These are phyloP conservation scores for Hirundichthys speculiger DNA, from an alignment of 2,113 vertebrate genomes.

Conservation along the genomic window DNA sequence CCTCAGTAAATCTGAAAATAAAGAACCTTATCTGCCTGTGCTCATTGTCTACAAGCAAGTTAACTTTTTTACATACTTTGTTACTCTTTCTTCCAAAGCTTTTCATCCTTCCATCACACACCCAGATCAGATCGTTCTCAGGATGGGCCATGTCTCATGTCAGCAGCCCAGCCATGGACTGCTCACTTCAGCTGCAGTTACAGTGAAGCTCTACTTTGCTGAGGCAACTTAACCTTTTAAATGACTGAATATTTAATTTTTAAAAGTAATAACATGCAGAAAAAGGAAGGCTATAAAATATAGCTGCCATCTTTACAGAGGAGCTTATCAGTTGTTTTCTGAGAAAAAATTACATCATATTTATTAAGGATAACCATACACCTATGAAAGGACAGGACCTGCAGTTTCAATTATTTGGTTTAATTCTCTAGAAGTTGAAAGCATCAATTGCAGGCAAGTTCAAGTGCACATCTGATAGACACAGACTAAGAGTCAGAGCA, in stretches of 20 bases:
- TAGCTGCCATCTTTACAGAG: conserved; percentile 12
- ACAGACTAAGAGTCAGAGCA: conserved; percentile 52
- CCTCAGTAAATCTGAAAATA: too few relatives aligned
- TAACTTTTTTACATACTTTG: too few relatives aligned
- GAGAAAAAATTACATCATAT: conserved; percentile 39
- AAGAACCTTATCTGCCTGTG: too few relatives aligned
- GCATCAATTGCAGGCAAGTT: conserved; percentile 47
- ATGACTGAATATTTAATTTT: conserved; percentile 47
- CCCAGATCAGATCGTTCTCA: conserved; percentile 13
- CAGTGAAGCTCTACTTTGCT: not conserved
- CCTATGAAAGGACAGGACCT: conserved; percentile 10
- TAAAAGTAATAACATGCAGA: conserved; percentile 37
- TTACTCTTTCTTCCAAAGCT: too few relatives aligned
- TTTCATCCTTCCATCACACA: conserved; percentile 7
- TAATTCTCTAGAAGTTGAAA: conserved; percentile 18
- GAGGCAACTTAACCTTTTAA: conserved; percentile 23
- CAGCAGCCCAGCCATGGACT: conserved; percentile 39
- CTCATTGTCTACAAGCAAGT: too few relatives aligned
- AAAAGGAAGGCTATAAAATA: conserved; percentile 13
- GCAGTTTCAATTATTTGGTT: conserved; percentile 51
- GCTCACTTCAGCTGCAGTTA: conserved; percentile 15
- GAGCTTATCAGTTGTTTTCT: conserved; percentile 13
- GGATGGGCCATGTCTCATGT: conserved; percentile 39
- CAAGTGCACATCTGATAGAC: conserved; percentile 65
- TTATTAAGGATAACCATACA: conserved; percentile 48